Evolutionary conservation across 2,888 invertebrate genomes (phyloP), one percentile per base, ranked within the genome.

Genomic region (Tenthredo mesomela): DNA sequence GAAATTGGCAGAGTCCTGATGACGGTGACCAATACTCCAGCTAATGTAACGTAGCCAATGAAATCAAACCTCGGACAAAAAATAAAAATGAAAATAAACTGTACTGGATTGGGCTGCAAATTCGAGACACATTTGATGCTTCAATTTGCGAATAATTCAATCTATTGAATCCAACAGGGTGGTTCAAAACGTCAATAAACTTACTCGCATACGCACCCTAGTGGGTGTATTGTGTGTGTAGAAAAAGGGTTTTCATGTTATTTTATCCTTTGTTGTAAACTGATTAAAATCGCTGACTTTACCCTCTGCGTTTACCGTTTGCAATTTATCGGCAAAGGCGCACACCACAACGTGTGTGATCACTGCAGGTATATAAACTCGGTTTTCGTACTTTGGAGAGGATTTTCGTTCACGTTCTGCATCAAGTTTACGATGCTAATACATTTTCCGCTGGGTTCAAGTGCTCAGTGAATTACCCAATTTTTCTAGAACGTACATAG

Each of bases 161-260:
- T 80, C 61, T 77, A 77, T 77, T 33, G 18, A 54, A 77, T 54
- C 9, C 33, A 33, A 33, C 29, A 18, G n/a, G 50, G 18, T 1
- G 29, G 7, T 77, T 50, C 77, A 40, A 54, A 77, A 47, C 29
- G 50, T 77, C 77, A 54, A 77, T 77, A 77, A 77, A 29, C n/a
- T 18, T 40, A 5, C 5, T 25, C 73, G 33, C 33, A 29, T 71
- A 29, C 33, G 21, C 70, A 50, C 1, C 47, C 33, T 33, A 47
- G 25, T 47, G 75, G 47, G 75, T 47, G 75, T 25, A 47, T 75
- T 21, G 47, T 15, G 37, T 7, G 37, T 37, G 47, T 25, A 43
- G 47, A 21, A 25, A 43, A 47, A 75, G 75, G 21, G n/a, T 75
- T 75, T 75, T 29, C 47, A 25, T 75, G 43, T 75, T 47, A 47